Evolutionary conservation across 1,140 invertebrate genomes (phyloP), one percentile per base, ranked within the genome.

Genomic region (Nebria ingens): DNA sequence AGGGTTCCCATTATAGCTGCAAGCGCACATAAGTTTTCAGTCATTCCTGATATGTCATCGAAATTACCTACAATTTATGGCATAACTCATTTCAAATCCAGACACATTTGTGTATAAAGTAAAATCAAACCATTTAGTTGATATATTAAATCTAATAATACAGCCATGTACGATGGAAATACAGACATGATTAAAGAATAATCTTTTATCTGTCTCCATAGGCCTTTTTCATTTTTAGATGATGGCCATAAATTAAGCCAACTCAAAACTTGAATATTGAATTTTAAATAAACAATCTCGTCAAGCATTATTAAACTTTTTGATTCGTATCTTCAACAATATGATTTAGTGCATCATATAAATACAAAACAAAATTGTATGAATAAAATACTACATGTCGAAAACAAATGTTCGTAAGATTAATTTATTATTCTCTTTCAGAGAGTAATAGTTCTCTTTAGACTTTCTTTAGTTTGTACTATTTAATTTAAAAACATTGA

Each of bases 71-170:
- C 9, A 45, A 45, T 11, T 12, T 45, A 11, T 29, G 13, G n/a
- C n/a, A n/a, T n/a, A 34, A 9, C n/a, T 34, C 25, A 34, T 34
- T 9, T 45, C 40, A 45, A 4, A 45, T 9, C 17, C 6, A 12
- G 9, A 45, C 15, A 12, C 15, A 12, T 45, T 12, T 12, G 40
- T 12, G 6, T 45, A 17, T 45, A 45, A 4, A 45, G 9, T 45
- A 45, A 45, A 9, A 34, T 34, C 40, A 11, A 45, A 45, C 40
- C 40, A 45, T 45, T 45, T 45, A 45, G 17, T 17, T 45, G 40
- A 45, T 45, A 45, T 12, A 45, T 45, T 45, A 45, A 45, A 45
- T 45, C 40, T 12, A 9, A 9, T 4, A 45, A 17, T 12, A 45
- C 40, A 4, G 40, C 40, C 4, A 45, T 12, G 17, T 45, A 45